Base-by-base conservation (phyloP, 1,140 invertebrate species). In the Diuraphis noxia region DNA sequence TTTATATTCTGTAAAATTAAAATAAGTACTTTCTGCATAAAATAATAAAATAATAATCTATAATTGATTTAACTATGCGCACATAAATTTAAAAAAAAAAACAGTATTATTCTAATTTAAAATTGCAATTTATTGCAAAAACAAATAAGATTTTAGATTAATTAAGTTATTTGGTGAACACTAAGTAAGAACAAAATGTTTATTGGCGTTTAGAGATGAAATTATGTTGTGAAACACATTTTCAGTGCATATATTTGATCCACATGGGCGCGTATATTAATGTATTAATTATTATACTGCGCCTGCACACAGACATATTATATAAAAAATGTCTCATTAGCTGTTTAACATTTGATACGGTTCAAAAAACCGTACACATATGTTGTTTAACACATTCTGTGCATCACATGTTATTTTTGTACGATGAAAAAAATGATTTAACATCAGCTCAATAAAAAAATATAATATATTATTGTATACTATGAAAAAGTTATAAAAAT, bases 271-370 rank as follows among this genome's bases (percentile, higher is more conserved):
- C 72, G 72, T 36, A 34, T 36, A 79, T 79, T 36, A 79, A 79
- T 79, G 72, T 79, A 79, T 79, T 72, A 79, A 79, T 79, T 38
- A 81, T 81, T 81, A 40, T 81, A 40, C 56, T n/a, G 56, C 30
- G 56, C 56, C 30, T n/a, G 56, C 56, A 72, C 13, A 72, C 13
- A 72, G 56, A 72, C 79, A 23, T 38, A 36, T 81, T 38, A 36
- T 81, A 81, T 81, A 81, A 82, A 82, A 82, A 82, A 40, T 41
- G 36, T 82, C 40, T 82, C 81, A 41, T 82, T 82, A 41, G 38
- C 38, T 82, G 40, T 82, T 82, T 82, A 82, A 40, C 81, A 40
- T 30, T 82, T 25, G 79, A 81, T 38, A 81, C 79, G 79, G 79
- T 81, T 25, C 79, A 81, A 81, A 81, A 81, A 81, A 25, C 79